Evolutionary conservation across 2,888 invertebrate species (phyloP).

Genomic region (Nemotelus nigrinus): DNA sequence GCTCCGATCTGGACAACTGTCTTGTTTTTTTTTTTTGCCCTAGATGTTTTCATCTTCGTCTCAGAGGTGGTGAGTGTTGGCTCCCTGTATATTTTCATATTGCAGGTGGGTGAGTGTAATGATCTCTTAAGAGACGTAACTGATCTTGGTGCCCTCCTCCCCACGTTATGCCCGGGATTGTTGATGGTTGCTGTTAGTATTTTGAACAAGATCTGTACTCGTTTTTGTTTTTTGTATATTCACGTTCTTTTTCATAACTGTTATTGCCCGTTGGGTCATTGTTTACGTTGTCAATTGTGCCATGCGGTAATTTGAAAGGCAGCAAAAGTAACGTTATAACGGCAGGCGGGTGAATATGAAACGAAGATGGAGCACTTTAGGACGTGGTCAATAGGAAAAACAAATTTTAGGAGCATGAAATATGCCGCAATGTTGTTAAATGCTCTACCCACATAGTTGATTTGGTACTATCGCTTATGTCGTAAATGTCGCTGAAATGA

Average conservation of each 20-base stretch:
- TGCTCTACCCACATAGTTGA: too few species aligned
- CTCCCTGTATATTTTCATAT: neutral
- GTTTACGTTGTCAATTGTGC: slow-evolving; percentile 34
- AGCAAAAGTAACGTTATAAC: neutral
- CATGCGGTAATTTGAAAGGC: slow-evolving; percentile 5
- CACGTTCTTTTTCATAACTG: slow-evolving; percentile 23
- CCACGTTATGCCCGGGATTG: neutral
- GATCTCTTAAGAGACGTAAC: neutral
- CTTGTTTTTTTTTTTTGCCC: neutral
- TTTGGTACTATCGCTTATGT: too few species aligned
- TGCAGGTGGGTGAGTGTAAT: slow-evolving; percentile 32
- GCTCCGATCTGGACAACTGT: neutral
- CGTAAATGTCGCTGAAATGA: too few species aligned
- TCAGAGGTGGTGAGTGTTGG: too few species aligned
- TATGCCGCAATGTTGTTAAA: too few species aligned
- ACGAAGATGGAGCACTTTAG: too few species aligned
- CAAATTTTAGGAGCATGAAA: too few species aligned
- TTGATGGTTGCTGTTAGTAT: too few species aligned
- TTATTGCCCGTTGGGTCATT: slow-evolving; percentile 33
- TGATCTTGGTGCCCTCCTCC: neutral
- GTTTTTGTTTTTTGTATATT: neutral
- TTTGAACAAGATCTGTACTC: neutral
- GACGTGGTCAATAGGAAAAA: too few species aligned
- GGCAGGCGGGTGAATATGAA: too few species aligned
- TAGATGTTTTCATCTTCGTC: too few species aligned